Evolutionary conservation across 2,888 invertebrate genomes (phyloP), one percentile per base, ranked within the genome.

Genomic region (Cotesia congregata): DNA sequence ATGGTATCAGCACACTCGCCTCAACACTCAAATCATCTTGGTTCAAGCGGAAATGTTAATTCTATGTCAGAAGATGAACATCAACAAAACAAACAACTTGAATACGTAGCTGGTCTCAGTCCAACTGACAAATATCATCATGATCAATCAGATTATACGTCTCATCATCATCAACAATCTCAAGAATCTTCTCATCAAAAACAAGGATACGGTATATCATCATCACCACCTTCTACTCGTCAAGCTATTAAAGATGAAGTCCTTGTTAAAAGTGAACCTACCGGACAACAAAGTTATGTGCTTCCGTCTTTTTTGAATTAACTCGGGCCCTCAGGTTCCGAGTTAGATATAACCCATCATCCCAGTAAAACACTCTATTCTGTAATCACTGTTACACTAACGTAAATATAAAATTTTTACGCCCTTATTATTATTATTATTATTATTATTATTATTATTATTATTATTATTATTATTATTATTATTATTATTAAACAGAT

Each of bases 271-370:
- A 92, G 91, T 90, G 93, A 93, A 84, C 92, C 92, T 30, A 91
- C 90, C 64, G 86, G 86, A 87, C 83, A 92, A 89, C 93, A 93
- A 86, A 92, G 91, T 70, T 94, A 94, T 86, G 94, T 94, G 62
- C 90, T 94, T 90, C 94, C 94, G 91, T 94, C 94, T 93, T 94
- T 94, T 94, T 92, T 94, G 93, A 94, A 94, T 91, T 94, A 90
- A 89, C 88, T 85, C 87, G 88, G 85, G 86, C 83, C 84, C 86
- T 88, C 80, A 82, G 84, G 80, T 85, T 85, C 82, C 83, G 83
- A 80, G 81, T 82, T 78, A 81, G 77, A 83, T 83, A 78, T 59
- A 41, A 76, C 40, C 12, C 72, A 60, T 15, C 59, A 17, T 70
- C 67, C 65, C 59, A 74, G 65, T 78, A 75, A 71, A 39, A 30